Conservation (phyloP, 2,113 vertebrate species). For the Potamarius usumacintae region DNA sequence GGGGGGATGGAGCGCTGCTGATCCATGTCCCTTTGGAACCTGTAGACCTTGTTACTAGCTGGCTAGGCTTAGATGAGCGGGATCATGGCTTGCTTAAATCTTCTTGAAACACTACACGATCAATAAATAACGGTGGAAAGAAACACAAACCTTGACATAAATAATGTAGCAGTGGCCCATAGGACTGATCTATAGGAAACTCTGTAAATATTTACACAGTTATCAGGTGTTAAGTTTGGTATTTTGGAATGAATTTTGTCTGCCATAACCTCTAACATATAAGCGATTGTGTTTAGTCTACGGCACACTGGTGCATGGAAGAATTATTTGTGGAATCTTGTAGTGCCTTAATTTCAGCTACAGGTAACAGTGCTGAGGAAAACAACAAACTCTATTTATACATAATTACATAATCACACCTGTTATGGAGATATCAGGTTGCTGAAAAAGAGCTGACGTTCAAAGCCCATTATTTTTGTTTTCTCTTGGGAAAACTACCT, state of each 20-base stretch:
- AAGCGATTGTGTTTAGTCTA: background rate
- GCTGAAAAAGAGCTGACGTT: slow-evolving; percentile 35
- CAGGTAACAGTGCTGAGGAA: slow-evolving; percentile 31
- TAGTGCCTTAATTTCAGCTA: slow-evolving; percentile 17
- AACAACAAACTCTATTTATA: slow-evolving; percentile 41
- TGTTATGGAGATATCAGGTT: slow-evolving; percentile 22
- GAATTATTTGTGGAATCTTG: slow-evolving; percentile 23
- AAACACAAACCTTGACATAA: slow-evolving; percentile 35
- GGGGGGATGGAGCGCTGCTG: slow-evolving; percentile 10
- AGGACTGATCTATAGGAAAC: slow-evolving; percentile 18
- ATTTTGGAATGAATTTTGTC: background rate
- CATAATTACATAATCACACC: slow-evolving; percentile 42
- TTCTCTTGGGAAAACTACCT: slow-evolving; percentile 21
- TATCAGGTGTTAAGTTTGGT: background rate
- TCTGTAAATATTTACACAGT: slow-evolving; percentile 7
- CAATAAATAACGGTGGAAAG: slow-evolving; percentile 45
- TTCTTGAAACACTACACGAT: slow-evolving; percentile 39
- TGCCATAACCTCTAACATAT: background rate
- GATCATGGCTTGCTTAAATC: slow-evolving; percentile 44
- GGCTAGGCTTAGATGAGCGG: slow-evolving; percentile 42
- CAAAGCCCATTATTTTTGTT: slow-evolving; percentile 16
- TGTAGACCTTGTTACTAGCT: slow-evolving; percentile 41
- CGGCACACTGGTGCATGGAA: background rate
- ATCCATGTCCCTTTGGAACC: slow-evolving; percentile 42
- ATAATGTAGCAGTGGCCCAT: slow-evolving; percentile 23